phyloP scores from a whole-genome alignment of 2,797 vertebrate genomes.

The Caiman crocodilus region DNA sequence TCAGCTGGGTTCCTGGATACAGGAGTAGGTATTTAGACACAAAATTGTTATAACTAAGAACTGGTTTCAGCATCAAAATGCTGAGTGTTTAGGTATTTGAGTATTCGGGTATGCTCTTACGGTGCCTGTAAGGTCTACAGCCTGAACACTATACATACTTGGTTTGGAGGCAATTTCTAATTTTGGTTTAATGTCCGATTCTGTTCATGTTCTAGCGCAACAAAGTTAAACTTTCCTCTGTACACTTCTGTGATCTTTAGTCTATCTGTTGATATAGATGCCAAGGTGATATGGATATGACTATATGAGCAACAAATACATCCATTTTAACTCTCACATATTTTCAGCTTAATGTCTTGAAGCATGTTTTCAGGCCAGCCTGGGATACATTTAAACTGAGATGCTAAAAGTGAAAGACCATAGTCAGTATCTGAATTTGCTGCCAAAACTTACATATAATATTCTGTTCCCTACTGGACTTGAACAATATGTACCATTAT shows the following conservation, averaged over 20 bases:
- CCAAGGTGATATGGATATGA: neutral
- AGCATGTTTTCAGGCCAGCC: constrained; percentile 1
- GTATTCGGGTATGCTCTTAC: neutral
- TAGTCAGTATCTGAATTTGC: neutral
- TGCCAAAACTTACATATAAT: neutral
- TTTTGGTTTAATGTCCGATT: neutral
- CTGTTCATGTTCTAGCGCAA: fast-evolving
- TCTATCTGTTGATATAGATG: neutral
- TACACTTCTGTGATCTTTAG: neutral
- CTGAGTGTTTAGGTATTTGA: neutral
- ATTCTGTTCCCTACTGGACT: constrained; percentile 6
- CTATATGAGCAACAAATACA: fast-evolving
- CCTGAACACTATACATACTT: neutral
- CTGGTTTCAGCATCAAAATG: neutral
- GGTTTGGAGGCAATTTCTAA: neutral
- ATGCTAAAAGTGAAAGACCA: constrained; percentile 21
- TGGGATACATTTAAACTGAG: constrained; percentile 2
- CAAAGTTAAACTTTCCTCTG: fast-evolving
- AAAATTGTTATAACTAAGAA: neutral
- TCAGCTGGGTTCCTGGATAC: neutral
- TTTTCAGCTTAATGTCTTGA: constrained; percentile 7
- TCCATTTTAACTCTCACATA: neutral
- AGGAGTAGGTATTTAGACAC: neutral
- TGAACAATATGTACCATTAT: neutral
- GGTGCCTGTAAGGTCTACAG: neutral